Base-by-base conservation (phyloP, 2,797 vertebrate species). In the Thunnus albacares region DNA sequence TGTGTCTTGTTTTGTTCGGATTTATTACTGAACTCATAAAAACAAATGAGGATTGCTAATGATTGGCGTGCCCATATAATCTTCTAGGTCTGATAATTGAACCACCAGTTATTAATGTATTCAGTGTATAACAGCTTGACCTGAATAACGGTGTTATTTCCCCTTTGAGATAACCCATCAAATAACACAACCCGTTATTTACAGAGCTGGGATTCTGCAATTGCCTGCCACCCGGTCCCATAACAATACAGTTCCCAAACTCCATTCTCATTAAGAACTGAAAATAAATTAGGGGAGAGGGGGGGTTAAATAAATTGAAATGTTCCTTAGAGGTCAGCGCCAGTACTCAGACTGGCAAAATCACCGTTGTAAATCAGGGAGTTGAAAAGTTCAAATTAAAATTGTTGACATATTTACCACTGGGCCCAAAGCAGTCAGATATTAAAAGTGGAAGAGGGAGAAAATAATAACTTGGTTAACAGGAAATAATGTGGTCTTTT, bases 381-480 rank as follows among this genome's bases (percentile, higher is more conserved):
- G 89, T 93, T 93, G 84, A 91, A 91, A 92, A 91, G 90, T 90
- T 94, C 64, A 90, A 67, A 89, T 85, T 88, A 67, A 86, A 83
- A 87, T 45, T 71, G 81, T 79, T 80, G 75, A 83, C 77, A 81
- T 83, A 69, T 83, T 86, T 79, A 79, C 59, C 55, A 57, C 61
- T 11, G 61, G 12, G 59, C 56, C 52, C 53, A 71, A 84, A 85
- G 80, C 26, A 30, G 56, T 43, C 33, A 60, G 58, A 86, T 83
- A 83, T 81, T 74, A 61, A 59, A 84, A 68, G 59, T 61, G 65
- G 67, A 77, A 75, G 57, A 66, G 2, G 13, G 65, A 77, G 72
- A 67, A 79, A 89, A 89, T 62, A 90, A 84, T 55, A 67, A 81
- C 61, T 87, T 90, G 71, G 93, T 95, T 93, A 87, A 79, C 82